Base-by-base conservation (phyloP, 2,113 vertebrate species). In the Arothron firmamentum region DNA sequence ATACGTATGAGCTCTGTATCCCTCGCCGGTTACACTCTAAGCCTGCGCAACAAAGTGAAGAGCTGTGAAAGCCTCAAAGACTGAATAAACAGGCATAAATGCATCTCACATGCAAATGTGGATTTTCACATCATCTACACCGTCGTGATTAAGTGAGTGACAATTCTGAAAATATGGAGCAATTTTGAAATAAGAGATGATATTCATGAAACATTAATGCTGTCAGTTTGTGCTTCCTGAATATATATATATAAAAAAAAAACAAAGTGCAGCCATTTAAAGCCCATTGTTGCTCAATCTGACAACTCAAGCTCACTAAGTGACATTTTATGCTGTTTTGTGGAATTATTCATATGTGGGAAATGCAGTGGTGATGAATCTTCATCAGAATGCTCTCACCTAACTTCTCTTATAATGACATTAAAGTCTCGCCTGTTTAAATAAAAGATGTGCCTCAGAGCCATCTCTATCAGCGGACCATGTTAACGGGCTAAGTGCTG, bases 91-190 rank as follows among this genome's bases (percentile, higher is more conserved):
- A 75, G 66, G 55, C 73, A 13, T 58, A 79, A 85, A 85, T 51
- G 45, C 54, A 80, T 86, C 79, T 78, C 51, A 46, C 62, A 89
- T 90, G 87, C 78, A 87, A 87, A 90, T 87, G 72, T 73, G 74
- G 72, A 80, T 84, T 74, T 68, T 62, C 62, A 58, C 65, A 54
- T 83, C 56, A 23, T 43, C 72, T 47, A 1, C 12, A 57, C 59
- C 1, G 20, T 11, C 52, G 68, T 77, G 80, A 83, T 87, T 82
- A 83, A 73, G 75, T 43, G 25, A 62, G 79, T n/a, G 64, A 67
- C 67, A 62, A 52, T 74, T 82, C 65, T 52, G 43, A 79, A 80
- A 52, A 59, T 64, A 77, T 75, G 62, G 74, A 68, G 77, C 74
- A 59, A 74, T 83, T 86, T 77, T 64, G 59, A 87, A 86, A 84